These are phyloP conservation scores for Hemichromis elongatus DNA, from an alignment of 2,113 vertebrate species.

Conservation along the genomic window DNA sequence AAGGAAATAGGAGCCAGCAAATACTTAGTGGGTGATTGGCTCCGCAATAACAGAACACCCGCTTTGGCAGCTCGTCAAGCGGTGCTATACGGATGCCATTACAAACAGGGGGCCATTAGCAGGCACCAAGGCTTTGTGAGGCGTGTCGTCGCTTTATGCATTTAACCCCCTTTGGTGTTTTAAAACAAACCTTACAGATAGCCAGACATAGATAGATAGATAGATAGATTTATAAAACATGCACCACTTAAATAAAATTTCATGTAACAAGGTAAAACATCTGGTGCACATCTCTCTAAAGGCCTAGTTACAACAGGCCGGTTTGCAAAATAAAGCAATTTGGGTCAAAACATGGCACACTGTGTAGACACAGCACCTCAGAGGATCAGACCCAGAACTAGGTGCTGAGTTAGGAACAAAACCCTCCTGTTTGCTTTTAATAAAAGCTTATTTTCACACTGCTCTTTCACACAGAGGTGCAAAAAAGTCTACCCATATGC, in stretches of 20 bases:
- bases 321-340: slow-evolving; percentile 25
- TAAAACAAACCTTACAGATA: neutral
- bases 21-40: slow-evolving; percentile 74
- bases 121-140: slow-evolving; percentile 51
- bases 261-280: slow-evolving; percentile 2
- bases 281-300: neutral
- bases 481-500: neutral
- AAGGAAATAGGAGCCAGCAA: slow-evolving; percentile 67
- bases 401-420: slow-evolving; percentile 6
- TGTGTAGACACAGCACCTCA: slow-evolving; percentile 17
- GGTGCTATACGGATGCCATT: slow-evolving; percentile 61
- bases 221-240: neutral
- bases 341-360: slow-evolving; percentile 30
- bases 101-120: slow-evolving; percentile 62
- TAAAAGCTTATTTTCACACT: neutral
- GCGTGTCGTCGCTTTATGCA: slow-evolving; percentile 34
- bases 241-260: neutral
- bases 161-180: slow-evolving; percentile 22
- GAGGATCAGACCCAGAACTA: slow-evolving; percentile 48
- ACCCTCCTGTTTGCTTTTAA: neutral
- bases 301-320: slow-evolving; percentile 24
- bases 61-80: slow-evolving; percentile 66
- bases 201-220: neutral
- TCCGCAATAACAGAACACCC: slow-evolving; percentile 69
- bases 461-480: neutral